phyloP scores from a whole-genome alignment of 2,888 invertebrate species.

The Spodoptera exigua region DNA sequence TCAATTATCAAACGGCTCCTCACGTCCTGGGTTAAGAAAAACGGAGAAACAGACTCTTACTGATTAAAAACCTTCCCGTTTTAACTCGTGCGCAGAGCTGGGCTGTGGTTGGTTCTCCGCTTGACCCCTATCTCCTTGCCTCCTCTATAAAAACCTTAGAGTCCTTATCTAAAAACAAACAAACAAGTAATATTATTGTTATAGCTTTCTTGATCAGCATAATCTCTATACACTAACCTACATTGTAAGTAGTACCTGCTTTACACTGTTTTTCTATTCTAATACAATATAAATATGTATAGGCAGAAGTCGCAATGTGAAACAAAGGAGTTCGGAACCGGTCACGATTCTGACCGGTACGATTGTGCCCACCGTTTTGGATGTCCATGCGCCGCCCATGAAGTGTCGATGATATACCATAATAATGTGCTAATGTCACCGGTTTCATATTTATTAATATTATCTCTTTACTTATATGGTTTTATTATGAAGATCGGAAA shows the following conservation, averaged over 20 bases:
- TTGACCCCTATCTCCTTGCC: no score
- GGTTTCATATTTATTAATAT: slow-evolving; percentile 61
- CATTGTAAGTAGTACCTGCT: slow-evolving; percentile 14
- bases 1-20: no score
- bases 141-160: no score
- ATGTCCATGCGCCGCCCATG: slow-evolving; percentile 71
- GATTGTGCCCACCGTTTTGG: slow-evolving; percentile 72
- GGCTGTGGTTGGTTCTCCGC: no score
- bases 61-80: no score
- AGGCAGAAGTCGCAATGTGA: slow-evolving; percentile 56
- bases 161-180: no score
- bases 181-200: background rate
- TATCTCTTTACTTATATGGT: slow-evolving; percentile 49
- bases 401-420: slow-evolving; percentile 79
- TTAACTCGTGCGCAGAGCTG: no score
- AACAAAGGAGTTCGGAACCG: slow-evolving; percentile 64
- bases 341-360: slow-evolving; percentile 79
- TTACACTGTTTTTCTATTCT: slow-evolving; percentile 53
- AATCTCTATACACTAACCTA: no score
- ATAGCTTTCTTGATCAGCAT: background rate
- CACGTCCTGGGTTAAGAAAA: no score
- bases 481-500: slow-evolving; percentile 56
- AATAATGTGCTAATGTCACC: slow-evolving; percentile 75
- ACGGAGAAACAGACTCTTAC: no score
- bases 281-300: slow-evolving; percentile 57